A percentile compares a stretch with the other conserved stretches of the same genome.
These are phyloP conservation scores for Chinchilla lanigera DNA, from an alignment of 2,113 vertebrate species.

Conservation along the genomic window DNA sequence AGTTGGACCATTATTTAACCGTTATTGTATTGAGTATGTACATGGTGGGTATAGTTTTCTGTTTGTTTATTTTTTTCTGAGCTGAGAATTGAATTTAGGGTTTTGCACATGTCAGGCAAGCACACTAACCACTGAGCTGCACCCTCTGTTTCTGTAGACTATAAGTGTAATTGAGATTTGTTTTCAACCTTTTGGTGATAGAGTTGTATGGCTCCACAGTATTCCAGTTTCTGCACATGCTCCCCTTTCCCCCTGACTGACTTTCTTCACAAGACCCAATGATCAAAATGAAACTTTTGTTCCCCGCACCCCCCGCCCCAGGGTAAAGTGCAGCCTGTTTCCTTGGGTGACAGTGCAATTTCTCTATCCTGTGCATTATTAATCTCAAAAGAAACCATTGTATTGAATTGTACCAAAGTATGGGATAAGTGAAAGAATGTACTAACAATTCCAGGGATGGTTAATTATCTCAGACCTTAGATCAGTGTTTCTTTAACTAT, in stretches of 20 bases:
- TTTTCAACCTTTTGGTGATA: background rate
- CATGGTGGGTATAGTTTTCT: background rate
- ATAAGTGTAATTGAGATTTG: background rate
- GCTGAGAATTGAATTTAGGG: background rate
- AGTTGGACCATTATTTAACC: background rate
- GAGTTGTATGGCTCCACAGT: background rate
- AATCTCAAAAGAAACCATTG: background rate
- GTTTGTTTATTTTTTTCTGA: background rate
- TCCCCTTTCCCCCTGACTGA: background rate
- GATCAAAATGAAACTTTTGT: background rate
- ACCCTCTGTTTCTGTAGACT: background rate
- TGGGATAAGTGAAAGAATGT: background rate
- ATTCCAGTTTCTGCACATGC: background rate
- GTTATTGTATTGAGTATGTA: background rate
- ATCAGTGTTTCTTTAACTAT: background rate
- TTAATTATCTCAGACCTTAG: background rate
- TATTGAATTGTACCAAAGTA: background rate
- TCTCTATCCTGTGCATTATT: background rate
- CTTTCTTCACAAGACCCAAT: slow-evolving; percentile 16
- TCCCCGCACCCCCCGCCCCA: background rate
- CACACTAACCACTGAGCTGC: background rate
- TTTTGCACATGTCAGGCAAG: background rate
- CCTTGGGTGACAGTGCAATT: background rate
- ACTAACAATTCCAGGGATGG: background rate
- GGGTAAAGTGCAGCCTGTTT: background rate